phyloP scores from a whole-genome alignment of 2,797 vertebrate genomes.

The Anas flavirostris region DNA sequence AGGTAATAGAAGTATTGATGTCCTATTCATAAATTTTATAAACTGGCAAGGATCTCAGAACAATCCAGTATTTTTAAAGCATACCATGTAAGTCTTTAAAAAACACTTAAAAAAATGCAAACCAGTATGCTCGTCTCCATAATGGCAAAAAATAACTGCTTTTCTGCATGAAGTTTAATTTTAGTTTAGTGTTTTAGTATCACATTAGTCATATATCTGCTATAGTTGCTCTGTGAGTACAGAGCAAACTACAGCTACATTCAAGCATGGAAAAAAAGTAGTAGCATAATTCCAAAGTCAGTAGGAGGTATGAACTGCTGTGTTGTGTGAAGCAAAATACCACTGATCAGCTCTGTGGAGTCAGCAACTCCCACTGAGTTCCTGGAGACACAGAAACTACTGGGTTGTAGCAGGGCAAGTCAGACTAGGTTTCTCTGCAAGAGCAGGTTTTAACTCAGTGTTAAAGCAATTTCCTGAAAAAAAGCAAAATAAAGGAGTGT shows the following conservation, averaged over 20 bases:
- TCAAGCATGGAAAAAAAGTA: neutral
- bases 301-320: neutral
- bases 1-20: neutral
- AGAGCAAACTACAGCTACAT: neutral
- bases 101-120: neutral
- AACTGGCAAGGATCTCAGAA: neutral
- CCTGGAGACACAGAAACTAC: neutral
- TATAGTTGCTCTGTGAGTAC: neutral
- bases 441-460: neutral
- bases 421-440: neutral
- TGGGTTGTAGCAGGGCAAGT: neutral
- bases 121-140: neutral
- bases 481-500: neutral
- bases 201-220: neutral
- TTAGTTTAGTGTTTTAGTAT: neutral
- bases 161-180: neutral
- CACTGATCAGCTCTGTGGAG: neutral
- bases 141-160: neutral
- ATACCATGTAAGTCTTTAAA: neutral
- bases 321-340: neutral
- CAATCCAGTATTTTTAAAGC: neutral
- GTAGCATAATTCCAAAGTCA: neutral
- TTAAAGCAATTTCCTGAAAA: neutral
- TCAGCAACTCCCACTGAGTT: neutral
- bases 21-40: neutral